Conservation (phyloP, 2,888 invertebrate genomes). For the Linnaemya tessellans region DNA sequence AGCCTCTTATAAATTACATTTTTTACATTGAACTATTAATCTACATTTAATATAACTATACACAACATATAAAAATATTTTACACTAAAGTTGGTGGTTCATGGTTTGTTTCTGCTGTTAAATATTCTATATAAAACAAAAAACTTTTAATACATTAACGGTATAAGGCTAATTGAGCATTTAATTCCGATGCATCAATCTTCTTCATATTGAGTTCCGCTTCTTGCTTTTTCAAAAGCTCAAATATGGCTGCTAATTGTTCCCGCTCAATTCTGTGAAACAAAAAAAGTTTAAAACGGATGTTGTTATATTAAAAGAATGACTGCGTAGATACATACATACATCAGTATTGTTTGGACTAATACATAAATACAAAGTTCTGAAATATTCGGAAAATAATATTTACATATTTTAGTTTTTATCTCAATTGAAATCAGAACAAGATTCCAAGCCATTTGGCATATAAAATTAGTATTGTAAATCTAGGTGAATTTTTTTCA, state of each 20-base stretch:
- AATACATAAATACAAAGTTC: background rate
- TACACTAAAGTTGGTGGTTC: slow-evolving; percentile 42
- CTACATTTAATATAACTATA: background rate
- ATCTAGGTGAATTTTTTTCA: too few relatives aligned
- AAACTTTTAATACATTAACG: slow-evolving; percentile 64
- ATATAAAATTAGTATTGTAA: too few relatives aligned
- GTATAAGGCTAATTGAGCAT: slow-evolving; percentile 73
- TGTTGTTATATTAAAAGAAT: background rate
- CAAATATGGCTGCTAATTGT: slow-evolving; percentile 83
- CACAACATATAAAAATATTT: background rate
- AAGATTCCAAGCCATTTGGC: too few relatives aligned
- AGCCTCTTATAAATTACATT: too few relatives aligned
- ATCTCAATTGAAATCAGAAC: too few relatives aligned
- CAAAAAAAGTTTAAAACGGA: background rate
- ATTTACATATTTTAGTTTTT: too few relatives aligned
- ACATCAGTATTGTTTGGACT: too few relatives aligned
- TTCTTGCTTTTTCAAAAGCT: slow-evolving; percentile 83
- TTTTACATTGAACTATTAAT: too few relatives aligned
- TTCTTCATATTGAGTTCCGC: slow-evolving; percentile 82
- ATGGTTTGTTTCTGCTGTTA: slow-evolving; percentile 13
- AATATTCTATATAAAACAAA: background rate
- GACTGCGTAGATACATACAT: background rate
- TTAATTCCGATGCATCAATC: slow-evolving; percentile 72
- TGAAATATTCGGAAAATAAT: background rate
- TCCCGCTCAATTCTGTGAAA: slow-evolving; percentile 82